phyloP scores from a whole-genome alignment of 2,888 invertebrate species.

The Aricia artaxerxes region DNA sequence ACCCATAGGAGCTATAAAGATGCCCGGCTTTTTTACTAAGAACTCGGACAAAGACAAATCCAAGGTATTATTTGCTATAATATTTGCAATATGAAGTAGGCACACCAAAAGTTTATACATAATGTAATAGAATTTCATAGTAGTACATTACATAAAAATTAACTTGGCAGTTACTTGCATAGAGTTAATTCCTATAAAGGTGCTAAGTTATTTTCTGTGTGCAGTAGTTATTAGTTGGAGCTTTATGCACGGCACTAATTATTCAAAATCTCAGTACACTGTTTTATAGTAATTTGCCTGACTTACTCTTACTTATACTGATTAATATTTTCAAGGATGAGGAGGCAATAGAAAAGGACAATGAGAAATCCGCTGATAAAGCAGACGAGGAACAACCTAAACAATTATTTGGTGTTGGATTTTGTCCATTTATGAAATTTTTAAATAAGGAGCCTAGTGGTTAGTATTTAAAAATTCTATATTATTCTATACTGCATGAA shows the following conservation, averaged over 20 bases:
- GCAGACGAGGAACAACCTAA: slow-evolving; percentile 63
- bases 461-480: slow-evolving; percentile 42
- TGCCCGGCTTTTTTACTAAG: slow-evolving; percentile 91
- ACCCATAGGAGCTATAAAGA: slow-evolving; percentile 92
- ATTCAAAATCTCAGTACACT: not conserved
- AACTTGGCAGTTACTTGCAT: not conserved
- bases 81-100: too few species aligned
- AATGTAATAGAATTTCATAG: too few species aligned
- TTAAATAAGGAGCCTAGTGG: slow-evolving; percentile 62
- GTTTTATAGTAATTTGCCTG: too few species aligned
- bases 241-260: not conserved
- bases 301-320: too few species aligned
- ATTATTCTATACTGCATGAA: not conserved
- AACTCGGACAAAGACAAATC: slow-evolving; percentile 87
- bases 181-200: not conserved
- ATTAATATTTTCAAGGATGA: slow-evolving; percentile 53
- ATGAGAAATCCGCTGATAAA: slow-evolving; percentile 53
- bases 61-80: slow-evolving; percentile 67
- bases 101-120: too few species aligned
- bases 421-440: slow-evolving; percentile 67
- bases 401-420: slow-evolving; percentile 65
- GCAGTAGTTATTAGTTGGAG: too few species aligned
- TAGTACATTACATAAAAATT: too few species aligned
- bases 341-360: slow-evolving; percentile 65
- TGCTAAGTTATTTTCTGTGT: not conserved